phyloP scores from a whole-genome alignment of 2,797 vertebrate species.

The Rhynchotus rufescens region DNA sequence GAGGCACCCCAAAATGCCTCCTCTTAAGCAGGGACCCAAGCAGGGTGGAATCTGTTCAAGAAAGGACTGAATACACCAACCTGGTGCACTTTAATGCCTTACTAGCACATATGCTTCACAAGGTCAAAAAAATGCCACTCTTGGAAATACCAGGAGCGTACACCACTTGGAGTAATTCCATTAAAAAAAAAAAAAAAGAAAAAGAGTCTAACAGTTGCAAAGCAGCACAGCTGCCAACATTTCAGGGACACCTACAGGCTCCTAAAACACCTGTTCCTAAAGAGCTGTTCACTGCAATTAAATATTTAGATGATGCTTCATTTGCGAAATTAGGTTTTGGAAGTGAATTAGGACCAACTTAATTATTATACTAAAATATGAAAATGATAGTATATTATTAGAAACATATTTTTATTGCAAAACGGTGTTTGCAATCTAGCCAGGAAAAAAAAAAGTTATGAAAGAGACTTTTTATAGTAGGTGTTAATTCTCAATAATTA shows the following conservation, averaged over 20 bases:
- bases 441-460: constrained; percentile 45
- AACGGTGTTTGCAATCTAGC: constrained; percentile 30
- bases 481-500: constrained; percentile 75
- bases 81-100: neutral
- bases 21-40: neutral
- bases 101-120: neutral
- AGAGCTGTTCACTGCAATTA: constrained; percentile 49
- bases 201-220: neutral
- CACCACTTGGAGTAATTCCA: neutral
- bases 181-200: neutral
- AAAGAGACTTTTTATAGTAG: constrained; percentile 67
- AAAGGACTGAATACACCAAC: neutral
- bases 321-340: constrained; percentile 63
- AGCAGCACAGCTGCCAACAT: neutral
- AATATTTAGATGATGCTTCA: constrained; percentile 64
- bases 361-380: constrained; percentile 68
- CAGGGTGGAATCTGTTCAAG: neutral
- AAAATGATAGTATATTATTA: constrained; percentile 67
- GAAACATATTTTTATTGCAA: constrained; percentile 69
- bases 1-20: neutral
- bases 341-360: constrained; percentile 60
- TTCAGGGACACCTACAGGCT: neutral
- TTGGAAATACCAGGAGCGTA: neutral
- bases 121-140: neutral
- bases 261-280: constrained; percentile 52